phyloP scores from a whole-genome alignment of 2,888 invertebrate genomes.

The Chymomyza amoena region DNA sequence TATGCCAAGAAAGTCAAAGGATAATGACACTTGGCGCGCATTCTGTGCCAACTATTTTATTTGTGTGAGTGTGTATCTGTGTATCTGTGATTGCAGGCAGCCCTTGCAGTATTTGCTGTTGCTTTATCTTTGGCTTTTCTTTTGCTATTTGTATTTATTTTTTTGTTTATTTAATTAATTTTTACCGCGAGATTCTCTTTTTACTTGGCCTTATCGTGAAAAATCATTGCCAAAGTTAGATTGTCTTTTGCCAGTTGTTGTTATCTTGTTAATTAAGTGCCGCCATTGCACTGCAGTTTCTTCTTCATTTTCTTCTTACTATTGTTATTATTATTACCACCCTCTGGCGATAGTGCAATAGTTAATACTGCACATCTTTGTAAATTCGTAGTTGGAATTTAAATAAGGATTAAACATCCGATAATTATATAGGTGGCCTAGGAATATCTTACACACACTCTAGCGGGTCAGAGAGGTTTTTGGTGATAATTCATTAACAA shows the following conservation, averaged over 20 bases:
- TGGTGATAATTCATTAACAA: no score
- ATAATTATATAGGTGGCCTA: no score
- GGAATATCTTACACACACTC: no score
- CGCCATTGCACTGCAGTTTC: not conserved
- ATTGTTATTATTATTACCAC: not conserved
- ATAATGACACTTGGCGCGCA: slow-evolving; percentile 66
- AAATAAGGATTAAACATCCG: no score
- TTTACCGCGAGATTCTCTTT: slow-evolving; percentile 46
- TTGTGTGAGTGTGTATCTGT: not conserved
- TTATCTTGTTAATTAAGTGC: slow-evolving; percentile 59
- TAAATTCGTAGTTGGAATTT: no score
- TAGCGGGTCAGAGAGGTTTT: no score
- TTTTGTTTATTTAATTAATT: slow-evolving; percentile 56
- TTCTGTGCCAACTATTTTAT: slow-evolving; percentile 50
- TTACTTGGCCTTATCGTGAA: slow-evolving; percentile 42
- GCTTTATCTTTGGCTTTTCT: not conserved
- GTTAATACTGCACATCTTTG: not conserved
- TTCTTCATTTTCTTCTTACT: not conserved
- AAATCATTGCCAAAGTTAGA: slow-evolving; percentile 61
- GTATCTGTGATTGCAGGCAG: not conserved
- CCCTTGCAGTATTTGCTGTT: not conserved
- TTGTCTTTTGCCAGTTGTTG: slow-evolving; percentile 59
- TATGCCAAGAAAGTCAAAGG: slow-evolving; percentile 64
- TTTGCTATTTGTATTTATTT: not conserved
- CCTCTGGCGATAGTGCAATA: not conserved